These are phyloP conservation scores for Phalera bucephala DNA, from an alignment of 2,888 invertebrate genomes.

Conservation along the genomic window DNA sequence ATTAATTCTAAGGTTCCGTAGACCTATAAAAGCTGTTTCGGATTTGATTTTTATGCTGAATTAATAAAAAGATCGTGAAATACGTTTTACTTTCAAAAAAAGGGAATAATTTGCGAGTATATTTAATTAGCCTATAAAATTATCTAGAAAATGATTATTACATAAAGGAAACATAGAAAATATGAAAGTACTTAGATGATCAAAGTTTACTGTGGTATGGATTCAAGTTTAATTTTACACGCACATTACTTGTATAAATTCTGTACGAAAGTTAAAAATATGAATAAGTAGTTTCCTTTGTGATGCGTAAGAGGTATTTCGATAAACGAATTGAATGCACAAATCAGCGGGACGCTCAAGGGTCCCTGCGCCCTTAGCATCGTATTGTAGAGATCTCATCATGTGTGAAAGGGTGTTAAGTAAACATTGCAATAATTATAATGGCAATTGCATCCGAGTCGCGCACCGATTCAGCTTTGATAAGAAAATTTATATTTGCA, in stretches of 20 bases:
- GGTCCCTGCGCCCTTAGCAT: conserved; percentile 49
- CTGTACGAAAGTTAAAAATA: conserved; percentile 20
- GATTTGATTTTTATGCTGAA: no score
- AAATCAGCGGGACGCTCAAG: conserved; percentile 26
- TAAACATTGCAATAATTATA: conserved; percentile 84
- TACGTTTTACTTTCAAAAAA: no score
- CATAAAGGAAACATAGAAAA: no score
- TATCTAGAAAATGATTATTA: no score
- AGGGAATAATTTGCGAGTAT: no score
- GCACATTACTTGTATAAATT: no score
- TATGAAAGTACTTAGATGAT: no score
- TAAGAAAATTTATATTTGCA: conserved; percentile 75
- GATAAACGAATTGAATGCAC: conserved; percentile 45
- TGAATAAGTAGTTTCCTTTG: conserved; percentile 29
- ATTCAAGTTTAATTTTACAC: no score
- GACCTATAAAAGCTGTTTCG: no score
- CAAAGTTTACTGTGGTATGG: no score
- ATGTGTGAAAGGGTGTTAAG: conserved; percentile 84
- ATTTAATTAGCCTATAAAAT: no score
- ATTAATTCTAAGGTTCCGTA: conserved; percentile 40
- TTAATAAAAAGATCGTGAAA: no score
- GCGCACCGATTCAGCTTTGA: conserved; percentile 62
- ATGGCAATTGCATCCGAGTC: conserved; percentile 73
- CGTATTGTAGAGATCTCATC: conserved; percentile 73
- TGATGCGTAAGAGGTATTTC: conserved; percentile 49